Percentiles rank a stretch among this genome's conserved stretches.
phyloP scores from a whole-genome alignment of 2,797 vertebrate species.

The Ciconia nigra region DNA sequence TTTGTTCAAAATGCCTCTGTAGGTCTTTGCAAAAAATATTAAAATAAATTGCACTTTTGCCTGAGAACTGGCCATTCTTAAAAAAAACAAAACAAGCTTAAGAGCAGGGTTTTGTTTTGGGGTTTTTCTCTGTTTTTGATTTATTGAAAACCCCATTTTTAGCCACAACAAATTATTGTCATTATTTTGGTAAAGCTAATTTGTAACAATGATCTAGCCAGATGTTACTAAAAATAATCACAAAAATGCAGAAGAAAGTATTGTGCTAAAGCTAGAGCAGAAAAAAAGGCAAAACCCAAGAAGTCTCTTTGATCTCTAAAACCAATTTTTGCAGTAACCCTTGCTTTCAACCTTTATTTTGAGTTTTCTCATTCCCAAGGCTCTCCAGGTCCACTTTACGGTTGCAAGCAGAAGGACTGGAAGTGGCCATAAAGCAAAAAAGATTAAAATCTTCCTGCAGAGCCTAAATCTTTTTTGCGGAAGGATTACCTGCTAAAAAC shows the following conservation, averaged over 20 bases:
- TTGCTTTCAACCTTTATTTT: not conserved
- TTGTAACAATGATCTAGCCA: not conserved
- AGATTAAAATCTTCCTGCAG: not conserved
- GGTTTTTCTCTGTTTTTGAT: not conserved
- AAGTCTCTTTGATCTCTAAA: not conserved
- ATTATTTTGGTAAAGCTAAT: not conserved
- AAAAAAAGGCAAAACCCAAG: rapidly evolving
- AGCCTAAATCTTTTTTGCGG: not conserved
- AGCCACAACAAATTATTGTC: not conserved
- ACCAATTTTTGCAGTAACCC: not conserved
- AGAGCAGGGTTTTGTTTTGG: not conserved
- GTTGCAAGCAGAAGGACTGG: not conserved
- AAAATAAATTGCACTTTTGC: not conserved
- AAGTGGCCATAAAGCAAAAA: not conserved
- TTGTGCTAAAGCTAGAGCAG: not conserved
- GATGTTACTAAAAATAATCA: not conserved
- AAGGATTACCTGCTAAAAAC: not conserved
- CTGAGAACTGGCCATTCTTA: not conserved
- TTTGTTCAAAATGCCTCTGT: not conserved
- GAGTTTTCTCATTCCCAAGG: not conserved
- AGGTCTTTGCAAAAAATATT: not conserved
- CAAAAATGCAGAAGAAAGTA: not conserved
- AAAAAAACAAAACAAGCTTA: not conserved
- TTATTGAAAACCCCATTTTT: not conserved
- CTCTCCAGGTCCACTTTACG: not conserved